Evolutionary conservation across 2,888 invertebrate genomes (phyloP).

Genomic region (Brachycybe producta): DNA sequence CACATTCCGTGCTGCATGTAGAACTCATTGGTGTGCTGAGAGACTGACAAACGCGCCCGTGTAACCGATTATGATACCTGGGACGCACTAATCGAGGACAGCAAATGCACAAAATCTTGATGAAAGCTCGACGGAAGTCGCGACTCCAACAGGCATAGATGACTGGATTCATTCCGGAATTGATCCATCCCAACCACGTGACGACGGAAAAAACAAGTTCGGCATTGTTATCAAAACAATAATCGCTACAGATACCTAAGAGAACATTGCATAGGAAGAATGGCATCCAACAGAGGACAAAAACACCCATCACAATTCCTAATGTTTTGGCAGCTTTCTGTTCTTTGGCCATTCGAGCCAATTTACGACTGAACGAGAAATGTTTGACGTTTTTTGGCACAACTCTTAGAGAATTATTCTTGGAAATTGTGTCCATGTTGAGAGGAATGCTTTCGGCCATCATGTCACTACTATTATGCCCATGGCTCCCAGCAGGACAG

Average conservation of each 20-base stretch:
- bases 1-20: conserved; percentile 19
- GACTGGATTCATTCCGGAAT: conserved; percentile 91
- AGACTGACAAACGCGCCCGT: conserved; percentile 15
- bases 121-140: conserved; percentile 82
- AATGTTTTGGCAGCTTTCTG: conserved; percentile 95
- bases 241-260: conserved; percentile 69
- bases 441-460: not conserved
- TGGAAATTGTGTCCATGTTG: not conserved
- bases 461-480: not conserved
- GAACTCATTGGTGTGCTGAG: conserved; percentile 17
- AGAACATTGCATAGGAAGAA: conserved; percentile 90
- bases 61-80: conserved; percentile 10
- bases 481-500: conserved; percentile 8
- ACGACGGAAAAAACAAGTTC: conserved; percentile 77
- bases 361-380: conserved; percentile 80
- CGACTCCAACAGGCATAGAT: conserved; percentile 98
- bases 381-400: conserved; percentile 45
- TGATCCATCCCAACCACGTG: conserved; percentile 91
- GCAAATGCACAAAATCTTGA: conserved; percentile 71
- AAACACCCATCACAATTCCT: conserved; percentile 87
- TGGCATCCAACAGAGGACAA: conserved; percentile 93
- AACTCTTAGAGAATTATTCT: conserved; percentile 17
- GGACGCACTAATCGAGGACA: conserved; percentile 67
- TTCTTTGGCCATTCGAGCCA: conserved; percentile 91
- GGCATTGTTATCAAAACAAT: conserved; percentile 64